Percentiles rank a stretch among this genome's conserved stretches.
Evolutionary conservation across 2,888 invertebrate species (phyloP).

Genomic region (Drosophila silvestris): DNA sequence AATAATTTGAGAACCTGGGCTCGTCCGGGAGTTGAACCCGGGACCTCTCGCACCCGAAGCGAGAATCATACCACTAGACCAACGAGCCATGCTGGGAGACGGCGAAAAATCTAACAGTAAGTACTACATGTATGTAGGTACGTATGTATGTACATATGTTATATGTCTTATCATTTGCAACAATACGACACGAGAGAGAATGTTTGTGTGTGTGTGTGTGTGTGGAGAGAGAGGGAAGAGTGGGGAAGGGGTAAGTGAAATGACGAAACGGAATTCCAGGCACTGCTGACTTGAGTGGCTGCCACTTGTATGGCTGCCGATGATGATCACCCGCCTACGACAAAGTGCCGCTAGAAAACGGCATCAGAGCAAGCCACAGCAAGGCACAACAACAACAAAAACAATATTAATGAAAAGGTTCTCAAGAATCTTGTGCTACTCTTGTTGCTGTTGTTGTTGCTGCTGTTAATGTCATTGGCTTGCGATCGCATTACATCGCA

Average conservation of each 20-base stretch:
- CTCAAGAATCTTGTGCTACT: slow-evolving; percentile 32
- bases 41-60: slow-evolving; percentile 83
- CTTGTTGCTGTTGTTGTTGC: slow-evolving; percentile 9
- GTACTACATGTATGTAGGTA: not conserved
- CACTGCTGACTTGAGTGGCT: slow-evolving; percentile 7
- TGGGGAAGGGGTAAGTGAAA: not conserved
- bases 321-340: slow-evolving; percentile 61
- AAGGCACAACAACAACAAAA: slow-evolving; percentile 33
- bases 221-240: not conserved
- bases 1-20: slow-evolving; percentile 48
- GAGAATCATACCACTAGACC: slow-evolving; percentile 83
- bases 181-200: not conserved
- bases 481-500: slow-evolving; percentile 47
- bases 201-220: no score
- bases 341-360: slow-evolving; percentile 57
- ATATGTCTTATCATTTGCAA: not conserved
- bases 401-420: slow-evolving; percentile 22
- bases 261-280: slow-evolving; percentile 31
- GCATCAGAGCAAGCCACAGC: slow-evolving; percentile 22
- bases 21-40: slow-evolving; percentile 83
- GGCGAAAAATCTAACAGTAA: not conserved
- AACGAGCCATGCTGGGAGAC: slow-evolving; percentile 64
- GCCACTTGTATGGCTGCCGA: slow-evolving; percentile 39
- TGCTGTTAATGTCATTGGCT: slow-evolving; percentile 56
- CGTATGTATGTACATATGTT: not conserved